Evolutionary conservation across 1,140 invertebrate genomes (phyloP).

Genomic region (Stratiolaelaps scimitus): DNA sequence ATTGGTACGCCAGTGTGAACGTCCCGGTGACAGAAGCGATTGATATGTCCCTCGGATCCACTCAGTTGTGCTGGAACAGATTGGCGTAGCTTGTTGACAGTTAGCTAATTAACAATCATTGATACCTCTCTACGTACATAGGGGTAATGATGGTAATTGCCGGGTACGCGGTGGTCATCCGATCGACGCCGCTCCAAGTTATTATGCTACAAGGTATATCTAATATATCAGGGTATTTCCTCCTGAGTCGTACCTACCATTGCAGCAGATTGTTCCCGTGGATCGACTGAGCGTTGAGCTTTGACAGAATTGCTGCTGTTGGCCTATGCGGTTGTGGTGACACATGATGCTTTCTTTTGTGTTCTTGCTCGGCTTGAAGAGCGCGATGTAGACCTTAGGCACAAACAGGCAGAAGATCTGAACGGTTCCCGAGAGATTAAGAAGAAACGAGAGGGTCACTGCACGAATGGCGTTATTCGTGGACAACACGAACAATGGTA

Average conservation of each 20-base stretch:
- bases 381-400: constrained; percentile 49
- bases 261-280: constrained; percentile 19
- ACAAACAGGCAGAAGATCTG: constrained; percentile 37
- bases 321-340: constrained; percentile 35
- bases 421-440: constrained; percentile 43
- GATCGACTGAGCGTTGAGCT: constrained; percentile 25
- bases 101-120: too few relatives aligned
- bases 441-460: constrained; percentile 47
- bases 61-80: constrained; percentile 23
- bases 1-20: background rate
- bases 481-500: constrained; percentile 54
- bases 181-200: too few relatives aligned
- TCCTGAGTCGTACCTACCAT: constrained; percentile 12
- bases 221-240: too few relatives aligned
- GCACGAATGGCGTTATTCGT: constrained; percentile 44
- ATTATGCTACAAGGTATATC: too few relatives aligned
- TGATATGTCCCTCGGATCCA: constrained; percentile 27
- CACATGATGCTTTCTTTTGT: constrained; percentile 51
- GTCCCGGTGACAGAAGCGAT: constrained; percentile 1
- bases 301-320: constrained; percentile 26
- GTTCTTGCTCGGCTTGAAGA: constrained; percentile 55
- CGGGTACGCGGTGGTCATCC: too few relatives aligned
- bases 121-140: too few relatives aligned
- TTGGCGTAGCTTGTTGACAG: constrained; percentile 2
- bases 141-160: too few relatives aligned